A percentile compares a stretch with the other conserved stretches of the same genome.
Evolutionary conservation across 2,113 vertebrate genomes (phyloP).

Genomic region (Cephalopterus ornatus): DNA sequence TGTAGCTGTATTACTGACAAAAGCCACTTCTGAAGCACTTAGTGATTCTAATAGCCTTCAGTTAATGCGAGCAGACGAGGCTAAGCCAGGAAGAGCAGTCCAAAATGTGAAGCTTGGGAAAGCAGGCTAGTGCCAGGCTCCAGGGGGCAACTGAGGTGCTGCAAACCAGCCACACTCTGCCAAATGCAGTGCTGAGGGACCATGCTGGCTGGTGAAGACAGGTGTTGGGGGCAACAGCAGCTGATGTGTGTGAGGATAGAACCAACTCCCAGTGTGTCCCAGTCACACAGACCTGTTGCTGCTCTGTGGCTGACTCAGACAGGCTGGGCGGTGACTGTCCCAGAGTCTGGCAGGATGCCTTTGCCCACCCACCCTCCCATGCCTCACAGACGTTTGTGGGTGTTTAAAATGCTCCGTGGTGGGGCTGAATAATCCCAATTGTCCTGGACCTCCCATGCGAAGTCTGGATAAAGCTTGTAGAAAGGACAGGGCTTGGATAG

Average conservation of each 20-base stretch:
- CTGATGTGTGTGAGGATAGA: neutral
- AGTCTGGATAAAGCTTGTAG: neutral
- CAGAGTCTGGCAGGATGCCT: neutral
- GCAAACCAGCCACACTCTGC: neutral
- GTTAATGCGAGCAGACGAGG: neutral
- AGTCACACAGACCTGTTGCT: neutral
- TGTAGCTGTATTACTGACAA: neutral
- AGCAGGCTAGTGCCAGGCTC: neutral
- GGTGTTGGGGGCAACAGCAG: neutral
- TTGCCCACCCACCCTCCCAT: neutral
- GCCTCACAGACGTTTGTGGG: neutral
- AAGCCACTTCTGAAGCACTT: neutral
- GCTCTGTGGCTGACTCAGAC: neutral
- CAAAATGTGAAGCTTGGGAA: neutral
- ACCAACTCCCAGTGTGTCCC: fast-evolving
- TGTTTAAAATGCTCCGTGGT: neutral
- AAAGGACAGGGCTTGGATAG: neutral
- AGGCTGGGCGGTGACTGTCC: neutral
- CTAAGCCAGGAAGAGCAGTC: neutral
- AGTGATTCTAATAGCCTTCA: neutral
- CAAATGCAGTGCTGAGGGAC: fast-evolving
- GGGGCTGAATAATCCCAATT: neutral
- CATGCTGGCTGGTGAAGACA: neutral
- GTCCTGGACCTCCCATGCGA: neutral
- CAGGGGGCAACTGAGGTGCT: neutral